Percentiles rank a stretch among this genome's conserved stretches.
Conservation (phyloP, 2,888 invertebrate species). For the Alentia gelatinosa region DNA sequence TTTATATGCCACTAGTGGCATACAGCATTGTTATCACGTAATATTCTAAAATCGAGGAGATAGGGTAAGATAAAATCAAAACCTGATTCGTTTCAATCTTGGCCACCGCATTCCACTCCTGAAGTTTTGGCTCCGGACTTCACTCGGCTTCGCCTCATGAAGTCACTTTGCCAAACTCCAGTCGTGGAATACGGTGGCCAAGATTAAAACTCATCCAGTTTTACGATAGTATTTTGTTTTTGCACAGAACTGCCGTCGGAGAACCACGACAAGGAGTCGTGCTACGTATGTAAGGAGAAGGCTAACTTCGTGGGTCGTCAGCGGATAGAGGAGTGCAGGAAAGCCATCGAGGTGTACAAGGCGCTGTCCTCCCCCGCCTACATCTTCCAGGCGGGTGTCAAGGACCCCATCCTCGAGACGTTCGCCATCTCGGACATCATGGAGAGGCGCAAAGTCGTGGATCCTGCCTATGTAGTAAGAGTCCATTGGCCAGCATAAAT, state of each 20-base stretch:
- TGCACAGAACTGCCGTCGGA: background rate
- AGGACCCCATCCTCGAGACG: constrained; percentile 58
- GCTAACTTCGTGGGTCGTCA: constrained; percentile 12
- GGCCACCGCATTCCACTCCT: too few species aligned
- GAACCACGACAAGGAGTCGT: background rate
- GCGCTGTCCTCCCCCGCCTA: constrained; percentile 55
- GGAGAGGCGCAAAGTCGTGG: constrained; percentile 4
- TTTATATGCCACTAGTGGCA: too few species aligned
- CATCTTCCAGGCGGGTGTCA: constrained; percentile 43
- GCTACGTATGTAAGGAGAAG: constrained; percentile 16
- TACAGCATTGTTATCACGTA: too few species aligned
- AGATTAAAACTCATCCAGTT: background rate
- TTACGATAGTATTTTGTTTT: background rate
- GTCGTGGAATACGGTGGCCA: too few species aligned
- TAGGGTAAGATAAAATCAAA: too few species aligned
- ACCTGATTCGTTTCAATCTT: too few species aligned
- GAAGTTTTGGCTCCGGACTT: too few species aligned
- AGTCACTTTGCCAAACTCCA: too few species aligned
- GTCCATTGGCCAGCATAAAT: too few species aligned
- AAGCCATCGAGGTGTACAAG: constrained; percentile 48
- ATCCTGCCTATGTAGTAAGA: constrained; percentile 47
- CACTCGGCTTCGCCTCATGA: too few species aligned
- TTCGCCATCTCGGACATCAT: constrained; percentile 39
- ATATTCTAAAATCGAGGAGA: too few species aligned
- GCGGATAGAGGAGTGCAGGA: constrained; percentile 20